Conservation (phyloP, 2,888 invertebrate genomes). For the Villa cingulata region DNA sequence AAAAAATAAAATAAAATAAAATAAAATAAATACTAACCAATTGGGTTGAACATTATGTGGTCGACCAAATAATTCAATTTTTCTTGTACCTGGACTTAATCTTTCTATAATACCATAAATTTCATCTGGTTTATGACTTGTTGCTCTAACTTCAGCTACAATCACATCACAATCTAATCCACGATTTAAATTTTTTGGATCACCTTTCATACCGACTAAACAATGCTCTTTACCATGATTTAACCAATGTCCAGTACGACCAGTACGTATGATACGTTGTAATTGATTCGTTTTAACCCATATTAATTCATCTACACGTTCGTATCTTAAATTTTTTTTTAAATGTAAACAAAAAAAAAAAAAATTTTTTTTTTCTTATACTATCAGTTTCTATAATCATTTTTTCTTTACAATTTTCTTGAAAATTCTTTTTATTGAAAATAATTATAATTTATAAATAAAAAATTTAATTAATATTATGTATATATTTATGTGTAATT, state of each 20-base stretch:
- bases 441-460: no score
- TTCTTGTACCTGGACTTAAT: constrained; percentile 89
- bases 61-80: constrained; percentile 92
- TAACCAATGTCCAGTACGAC: constrained; percentile 94
- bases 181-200: constrained; percentile 76
- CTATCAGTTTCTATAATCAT: no score
- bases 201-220: constrained; percentile 90
- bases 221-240: constrained; percentile 99
- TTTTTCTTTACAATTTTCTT: neutral
- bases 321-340: constrained; percentile 41
- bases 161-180: constrained; percentile 97
- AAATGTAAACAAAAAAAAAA: neutral
- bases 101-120: constrained; percentile 96
- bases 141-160: constrained; percentile 94
- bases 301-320: constrained; percentile 90
- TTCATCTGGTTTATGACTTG: constrained; percentile 96
- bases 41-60: constrained; percentile 97
- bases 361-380: neutral
- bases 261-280: constrained; percentile 91
- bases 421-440: neutral
- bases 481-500: neutral
- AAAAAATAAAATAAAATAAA: no score
- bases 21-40: constrained; percentile 48
- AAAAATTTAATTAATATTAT: no score
- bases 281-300: constrained; percentile 99